Evolutionary conservation across 2,113 vertebrate species (phyloP), one percentile per base, ranked within the genome.

Genomic region (Corythornis vintsioides): DNA sequence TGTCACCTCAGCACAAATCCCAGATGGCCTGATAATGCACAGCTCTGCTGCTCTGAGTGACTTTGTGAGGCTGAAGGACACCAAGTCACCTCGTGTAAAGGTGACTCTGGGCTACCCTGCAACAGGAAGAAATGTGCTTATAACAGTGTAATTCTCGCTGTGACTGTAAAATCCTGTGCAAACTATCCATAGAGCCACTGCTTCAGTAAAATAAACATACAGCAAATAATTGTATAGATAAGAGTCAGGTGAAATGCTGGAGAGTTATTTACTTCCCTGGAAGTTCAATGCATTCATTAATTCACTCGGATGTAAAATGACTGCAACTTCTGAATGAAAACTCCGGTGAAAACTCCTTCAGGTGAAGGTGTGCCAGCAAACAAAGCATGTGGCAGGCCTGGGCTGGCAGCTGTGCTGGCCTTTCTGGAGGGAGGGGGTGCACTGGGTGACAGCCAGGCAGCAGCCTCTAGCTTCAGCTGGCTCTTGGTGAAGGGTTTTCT

Each of bases 301-400:
- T 31, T 90, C 6, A 0, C 13, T 67, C 7, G 2, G 28, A 10
- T 84, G 33, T 42, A 20, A 76, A 69, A 47, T 43, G 20, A 69
- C 28, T 82, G 67, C 33, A n/a, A 17, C 9, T 89, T 57, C 63
- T 88, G 66, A 75, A 43, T 78, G 73, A 40, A 67, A 83, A 43
- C 53, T 19, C 28, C 33, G 42, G 45, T 89, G 64, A 74, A 42
- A 88, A 25, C 40, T 86, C 10, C 3, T 53, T 50, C 66, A 74
- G 45, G 73, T 89, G 45, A 86, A 80, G 76, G 60, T 87, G 74
- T 76, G 63, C 33, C 60, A 55, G 71, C 78, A 93, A 73, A 76
- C 45, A 69, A 25, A 72, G 35, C 45, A 13, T 73, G 31, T 77
- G 71, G 83, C 86, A 85, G 80, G 56, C 73, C 15, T 7, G 52